Evolutionary conservation across 2,113 vertebrate genomes (phyloP).

Genomic region (Mesoclemmys tuberculata): DNA sequence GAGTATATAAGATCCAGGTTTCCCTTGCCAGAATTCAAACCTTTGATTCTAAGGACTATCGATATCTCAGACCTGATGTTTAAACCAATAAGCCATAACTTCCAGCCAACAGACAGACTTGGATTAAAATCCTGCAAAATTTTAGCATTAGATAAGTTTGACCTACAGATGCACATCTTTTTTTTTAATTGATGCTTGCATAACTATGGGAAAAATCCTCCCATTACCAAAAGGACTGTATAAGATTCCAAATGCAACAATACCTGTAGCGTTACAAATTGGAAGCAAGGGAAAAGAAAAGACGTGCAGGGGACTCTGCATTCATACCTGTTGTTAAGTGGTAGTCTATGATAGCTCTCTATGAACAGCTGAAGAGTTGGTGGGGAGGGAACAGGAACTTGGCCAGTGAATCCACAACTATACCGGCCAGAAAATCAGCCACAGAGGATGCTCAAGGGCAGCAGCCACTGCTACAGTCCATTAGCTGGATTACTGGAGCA

Average conservation of each 20-base stretch:
- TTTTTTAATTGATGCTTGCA: neutral
- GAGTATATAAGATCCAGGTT: neutral
- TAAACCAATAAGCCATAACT: neutral
- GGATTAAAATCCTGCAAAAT: neutral
- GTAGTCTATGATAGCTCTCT: neutral
- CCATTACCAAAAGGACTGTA: neutral
- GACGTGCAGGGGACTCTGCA: neutral
- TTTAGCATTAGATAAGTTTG: neutral
- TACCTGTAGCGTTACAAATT: fast-evolving
- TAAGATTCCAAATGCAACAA: neutral
- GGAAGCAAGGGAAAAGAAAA: neutral
- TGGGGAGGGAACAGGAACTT: neutral
- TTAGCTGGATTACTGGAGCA: neutral
- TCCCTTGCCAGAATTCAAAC: neutral
- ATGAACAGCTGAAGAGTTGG: neutral
- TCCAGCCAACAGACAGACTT: neutral
- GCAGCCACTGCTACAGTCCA: neutral
- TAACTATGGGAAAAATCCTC: fast-evolving
- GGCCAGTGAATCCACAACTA: neutral
- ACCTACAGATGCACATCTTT: neutral
- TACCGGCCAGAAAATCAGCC: neutral
- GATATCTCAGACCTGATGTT: neutral
- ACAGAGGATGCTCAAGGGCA: neutral
- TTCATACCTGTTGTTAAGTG: neutral
- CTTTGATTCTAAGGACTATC: neutral